phyloP scores from a whole-genome alignment of 2,888 invertebrate species.

The Morpho deidamia region DNA sequence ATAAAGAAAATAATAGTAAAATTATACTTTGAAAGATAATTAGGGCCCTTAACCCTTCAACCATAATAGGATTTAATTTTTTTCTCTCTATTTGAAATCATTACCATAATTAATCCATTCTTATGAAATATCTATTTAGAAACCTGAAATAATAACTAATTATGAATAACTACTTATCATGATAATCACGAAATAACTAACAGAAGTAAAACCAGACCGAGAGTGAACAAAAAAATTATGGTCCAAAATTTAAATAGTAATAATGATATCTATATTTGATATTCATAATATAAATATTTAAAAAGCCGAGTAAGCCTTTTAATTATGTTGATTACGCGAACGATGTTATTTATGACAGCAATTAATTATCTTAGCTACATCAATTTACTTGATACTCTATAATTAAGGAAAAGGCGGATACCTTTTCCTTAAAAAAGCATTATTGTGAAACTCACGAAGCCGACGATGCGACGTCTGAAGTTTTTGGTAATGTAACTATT shows the following conservation, averaged over 20 bases:
- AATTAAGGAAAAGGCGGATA: background rate
- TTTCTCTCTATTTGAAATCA: background rate
- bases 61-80: background rate
- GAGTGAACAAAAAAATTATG: no score
- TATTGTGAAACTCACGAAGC: no score
- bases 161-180: background rate
- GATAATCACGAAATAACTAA: background rate
- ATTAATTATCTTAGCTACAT: constrained; percentile 6
- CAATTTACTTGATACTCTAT: constrained; percentile 9
- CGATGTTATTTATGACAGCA: constrained; percentile 5
- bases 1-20: no score
- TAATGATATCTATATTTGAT: no score
- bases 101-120: background rate
- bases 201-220: no score
- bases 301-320: background rate
- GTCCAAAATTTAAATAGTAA: no score
- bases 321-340: constrained; percentile 4
- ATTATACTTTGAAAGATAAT: no score
- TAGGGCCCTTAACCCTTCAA: no score
- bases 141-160: background rate
- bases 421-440: no score
- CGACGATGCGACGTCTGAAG: background rate
- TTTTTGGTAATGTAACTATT: background rate
- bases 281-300: no score
- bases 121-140: background rate